Evolutionary conservation across 1,140 invertebrate genomes (phyloP).

Genomic region (Watersipora subatra): DNA sequence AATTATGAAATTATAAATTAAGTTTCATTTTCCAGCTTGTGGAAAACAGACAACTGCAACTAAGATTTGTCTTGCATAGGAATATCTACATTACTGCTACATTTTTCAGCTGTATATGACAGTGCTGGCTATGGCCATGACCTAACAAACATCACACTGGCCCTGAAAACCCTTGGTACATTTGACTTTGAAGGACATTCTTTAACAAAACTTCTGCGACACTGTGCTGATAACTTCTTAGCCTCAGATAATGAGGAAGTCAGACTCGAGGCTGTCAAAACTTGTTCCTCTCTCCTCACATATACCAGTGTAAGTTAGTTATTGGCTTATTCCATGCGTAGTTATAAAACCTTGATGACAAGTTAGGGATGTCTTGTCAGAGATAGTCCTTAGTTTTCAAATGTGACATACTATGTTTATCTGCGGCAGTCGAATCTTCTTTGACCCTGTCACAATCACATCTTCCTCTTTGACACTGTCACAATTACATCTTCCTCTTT

Average conservation of each 20-base stretch:
- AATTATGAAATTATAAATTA: too few relatives aligned
- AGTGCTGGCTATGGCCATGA: slow-evolving; percentile 49
- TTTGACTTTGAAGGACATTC: slow-evolving; percentile 93
- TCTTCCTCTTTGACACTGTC: too few relatives aligned
- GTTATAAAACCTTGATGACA: not conserved
- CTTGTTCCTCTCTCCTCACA: slow-evolving; percentile 72
- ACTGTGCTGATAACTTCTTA: slow-evolving; percentile 85
- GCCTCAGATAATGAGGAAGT: slow-evolving; percentile 80
- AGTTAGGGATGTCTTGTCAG: too few relatives aligned
- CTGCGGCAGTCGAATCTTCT: too few relatives aligned
- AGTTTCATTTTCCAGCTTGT: too few relatives aligned
- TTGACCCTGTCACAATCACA: too few relatives aligned
- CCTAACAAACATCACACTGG: slow-evolving; percentile 70
- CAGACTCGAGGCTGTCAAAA: slow-evolving; percentile 81
- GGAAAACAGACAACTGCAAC: too few relatives aligned
- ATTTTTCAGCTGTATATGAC: slow-evolving; percentile 17
- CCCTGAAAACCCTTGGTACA: slow-evolving; percentile 78
- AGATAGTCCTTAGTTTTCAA: not conserved
- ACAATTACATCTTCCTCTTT: too few relatives aligned
- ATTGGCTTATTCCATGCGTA: not conserved
- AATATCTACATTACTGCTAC: too few relatives aligned
- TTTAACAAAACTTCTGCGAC: slow-evolving; percentile 74
- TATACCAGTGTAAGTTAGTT: slow-evolving; percentile 15
- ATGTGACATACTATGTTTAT: too few relatives aligned
- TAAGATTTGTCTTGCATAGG: too few relatives aligned